Conservation (phyloP, 2,113 vertebrate genomes). For the Gobio gobio region DNA sequence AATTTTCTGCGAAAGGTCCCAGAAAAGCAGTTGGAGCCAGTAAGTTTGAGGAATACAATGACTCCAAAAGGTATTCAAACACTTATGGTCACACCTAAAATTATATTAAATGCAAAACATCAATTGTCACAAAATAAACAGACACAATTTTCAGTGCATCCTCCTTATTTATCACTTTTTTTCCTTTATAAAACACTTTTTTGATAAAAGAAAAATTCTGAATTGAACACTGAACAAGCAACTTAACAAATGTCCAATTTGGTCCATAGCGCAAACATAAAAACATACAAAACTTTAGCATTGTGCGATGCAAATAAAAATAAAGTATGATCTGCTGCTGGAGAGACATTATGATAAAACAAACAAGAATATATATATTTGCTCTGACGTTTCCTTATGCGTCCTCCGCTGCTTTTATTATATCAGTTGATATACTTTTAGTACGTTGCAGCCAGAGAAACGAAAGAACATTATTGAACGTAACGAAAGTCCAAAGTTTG, state of each 20-base stretch:
- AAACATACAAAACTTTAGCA: constrained; percentile 5
- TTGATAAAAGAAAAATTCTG: constrained; percentile 7
- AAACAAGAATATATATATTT: neutral
- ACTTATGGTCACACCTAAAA: neutral
- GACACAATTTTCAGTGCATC: constrained; percentile 8
- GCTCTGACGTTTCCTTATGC: neutral
- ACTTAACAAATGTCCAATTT: constrained; percentile 2
- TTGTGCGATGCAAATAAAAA: neutral
- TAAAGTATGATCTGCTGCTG: neutral
- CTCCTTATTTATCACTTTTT: neutral
- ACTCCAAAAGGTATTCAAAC: neutral
- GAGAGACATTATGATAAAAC: neutral
- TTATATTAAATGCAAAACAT: neutral
- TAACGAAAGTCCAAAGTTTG: neutral
- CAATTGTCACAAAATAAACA: neutral
- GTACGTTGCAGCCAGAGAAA: neutral
- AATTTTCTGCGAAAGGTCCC: neutral
- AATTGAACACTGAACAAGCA: constrained; percentile 29
- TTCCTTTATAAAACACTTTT: neutral
- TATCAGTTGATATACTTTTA: neutral
- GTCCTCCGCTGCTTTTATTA: neutral
- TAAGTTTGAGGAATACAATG: neutral
- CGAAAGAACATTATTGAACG: neutral
- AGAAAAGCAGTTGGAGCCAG: neutral
- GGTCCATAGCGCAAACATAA: neutral